Evolutionary conservation across 1,140 invertebrate species (phyloP).

Genomic region (Drosophila obscura): DNA sequence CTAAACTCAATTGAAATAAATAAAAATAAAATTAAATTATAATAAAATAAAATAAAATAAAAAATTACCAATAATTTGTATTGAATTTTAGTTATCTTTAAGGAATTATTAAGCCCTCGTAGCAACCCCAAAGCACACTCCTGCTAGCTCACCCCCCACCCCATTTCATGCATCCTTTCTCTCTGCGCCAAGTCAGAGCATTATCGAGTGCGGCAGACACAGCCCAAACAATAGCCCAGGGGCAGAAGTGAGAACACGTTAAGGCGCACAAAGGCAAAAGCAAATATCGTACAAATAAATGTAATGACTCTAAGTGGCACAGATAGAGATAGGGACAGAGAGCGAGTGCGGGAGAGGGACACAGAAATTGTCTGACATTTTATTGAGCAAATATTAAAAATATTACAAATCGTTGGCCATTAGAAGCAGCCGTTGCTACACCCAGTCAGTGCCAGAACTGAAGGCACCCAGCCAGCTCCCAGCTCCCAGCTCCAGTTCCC

Average conservation of each 20-base stretch:
- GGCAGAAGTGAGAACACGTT: conserved; percentile 6
- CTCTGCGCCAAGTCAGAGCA: conserved; percentile 2
- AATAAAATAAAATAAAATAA: no score
- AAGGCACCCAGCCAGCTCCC: no score
- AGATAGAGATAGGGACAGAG: no score
- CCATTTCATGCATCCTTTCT: no score
- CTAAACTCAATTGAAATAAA: no score
- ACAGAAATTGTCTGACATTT: conserved; percentile 75
- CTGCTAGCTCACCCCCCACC: no score
- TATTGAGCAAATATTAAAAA: conserved; percentile 82
- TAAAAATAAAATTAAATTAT: no score
- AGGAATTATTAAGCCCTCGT: no score
- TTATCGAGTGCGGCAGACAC: background rate
- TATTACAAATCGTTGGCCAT: conserved; percentile 79
- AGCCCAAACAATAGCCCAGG: background rate
- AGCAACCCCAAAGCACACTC: no score
- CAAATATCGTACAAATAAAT: conserved; percentile 66
- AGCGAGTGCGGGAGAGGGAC: conserved; percentile 11
- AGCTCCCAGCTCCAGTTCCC: no score
- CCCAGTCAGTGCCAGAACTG: background rate
- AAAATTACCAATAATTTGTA: no score
- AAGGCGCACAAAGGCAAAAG: conserved; percentile 20
- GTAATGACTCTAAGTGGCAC: conserved; percentile 75
- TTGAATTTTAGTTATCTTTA: no score
- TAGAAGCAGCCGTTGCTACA: conserved; percentile 68